These are phyloP conservation scores for Zeus faber DNA, from an alignment of 2,113 vertebrate genomes.

Conservation along the genomic window DNA sequence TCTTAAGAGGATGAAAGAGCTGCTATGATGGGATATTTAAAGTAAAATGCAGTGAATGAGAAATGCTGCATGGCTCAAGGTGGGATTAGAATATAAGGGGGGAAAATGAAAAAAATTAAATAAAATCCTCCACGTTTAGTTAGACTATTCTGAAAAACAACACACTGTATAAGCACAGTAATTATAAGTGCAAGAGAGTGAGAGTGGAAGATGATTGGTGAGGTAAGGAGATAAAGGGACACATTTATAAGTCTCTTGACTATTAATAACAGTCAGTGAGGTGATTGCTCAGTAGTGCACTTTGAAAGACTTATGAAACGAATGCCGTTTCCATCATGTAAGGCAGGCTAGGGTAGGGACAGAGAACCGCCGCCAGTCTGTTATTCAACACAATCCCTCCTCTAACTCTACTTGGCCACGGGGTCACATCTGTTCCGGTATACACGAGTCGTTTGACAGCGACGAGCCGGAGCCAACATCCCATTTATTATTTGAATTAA, in stretches of 20 bases:
- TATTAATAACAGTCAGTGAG: constrained; percentile 40
- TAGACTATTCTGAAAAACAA: too few relatives aligned
- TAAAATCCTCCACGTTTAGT: too few relatives aligned
- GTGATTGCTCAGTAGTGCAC: constrained; percentile 20
- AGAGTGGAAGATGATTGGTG: too few relatives aligned
- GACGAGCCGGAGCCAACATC: background rate
- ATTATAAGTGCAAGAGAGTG: too few relatives aligned
- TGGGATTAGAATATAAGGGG: too few relatives aligned
- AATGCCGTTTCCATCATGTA: constrained; percentile 42
- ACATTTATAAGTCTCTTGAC: constrained; percentile 26
- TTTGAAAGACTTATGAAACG: constrained; percentile 31
- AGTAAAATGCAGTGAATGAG: too few relatives aligned
- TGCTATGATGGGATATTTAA: too few relatives aligned
- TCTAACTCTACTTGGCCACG: constrained; percentile 9
- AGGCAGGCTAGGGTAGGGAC: background rate
- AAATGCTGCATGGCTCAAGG: too few relatives aligned
- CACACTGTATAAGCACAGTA: too few relatives aligned
- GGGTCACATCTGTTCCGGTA: constrained; percentile 12
- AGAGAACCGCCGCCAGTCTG: background rate
- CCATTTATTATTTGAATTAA: constrained; percentile 6
- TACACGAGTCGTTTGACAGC: constrained; percentile 11
- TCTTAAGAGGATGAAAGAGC: too few relatives aligned
- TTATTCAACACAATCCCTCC: constrained; percentile 24
- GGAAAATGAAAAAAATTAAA: too few relatives aligned
- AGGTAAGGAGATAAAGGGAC: too few relatives aligned